Conservation (phyloP, 2,113 vertebrate species). For the Tursiops truncatus region DNA sequence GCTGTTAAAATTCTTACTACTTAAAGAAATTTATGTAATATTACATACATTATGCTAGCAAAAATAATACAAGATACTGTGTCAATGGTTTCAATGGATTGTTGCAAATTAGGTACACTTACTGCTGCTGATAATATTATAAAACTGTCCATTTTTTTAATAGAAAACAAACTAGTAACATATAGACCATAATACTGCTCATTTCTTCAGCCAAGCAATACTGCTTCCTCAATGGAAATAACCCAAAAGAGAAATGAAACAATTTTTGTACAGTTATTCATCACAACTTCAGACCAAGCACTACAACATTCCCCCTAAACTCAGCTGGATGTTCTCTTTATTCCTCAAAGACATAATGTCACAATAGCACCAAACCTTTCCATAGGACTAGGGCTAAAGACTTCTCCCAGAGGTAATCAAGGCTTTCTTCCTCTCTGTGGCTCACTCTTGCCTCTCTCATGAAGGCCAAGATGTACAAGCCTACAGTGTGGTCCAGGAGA, state of each 20-base stretch:
- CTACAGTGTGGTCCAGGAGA: not conserved
- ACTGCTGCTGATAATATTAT: constrained; percentile 15
- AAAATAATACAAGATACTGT: constrained; percentile 11
- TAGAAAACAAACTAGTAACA: constrained; percentile 5
- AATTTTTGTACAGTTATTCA: not conserved
- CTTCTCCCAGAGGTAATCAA: not conserved
- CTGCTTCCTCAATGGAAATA: not conserved
- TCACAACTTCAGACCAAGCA: not conserved
- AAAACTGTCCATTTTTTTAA: not conserved
- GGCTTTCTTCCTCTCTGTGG: not conserved
- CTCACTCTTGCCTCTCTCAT: constrained; percentile 2
- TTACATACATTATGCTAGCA: not conserved
- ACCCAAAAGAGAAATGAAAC: not conserved
- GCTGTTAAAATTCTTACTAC: not conserved
- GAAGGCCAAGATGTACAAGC: not conserved
- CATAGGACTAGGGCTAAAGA: not conserved
- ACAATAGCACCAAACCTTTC: not conserved
- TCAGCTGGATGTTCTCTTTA: not conserved
- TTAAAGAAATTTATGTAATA: constrained; percentile 1
- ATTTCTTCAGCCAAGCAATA: not conserved
- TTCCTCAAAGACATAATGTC: not conserved
- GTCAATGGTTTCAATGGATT: not conserved
- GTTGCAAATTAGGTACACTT: not conserved
- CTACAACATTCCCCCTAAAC: not conserved
- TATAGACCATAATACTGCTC: not conserved